Conservation (phyloP, 2,797 vertebrate species). For the Chloroceryle amazona region DNA sequence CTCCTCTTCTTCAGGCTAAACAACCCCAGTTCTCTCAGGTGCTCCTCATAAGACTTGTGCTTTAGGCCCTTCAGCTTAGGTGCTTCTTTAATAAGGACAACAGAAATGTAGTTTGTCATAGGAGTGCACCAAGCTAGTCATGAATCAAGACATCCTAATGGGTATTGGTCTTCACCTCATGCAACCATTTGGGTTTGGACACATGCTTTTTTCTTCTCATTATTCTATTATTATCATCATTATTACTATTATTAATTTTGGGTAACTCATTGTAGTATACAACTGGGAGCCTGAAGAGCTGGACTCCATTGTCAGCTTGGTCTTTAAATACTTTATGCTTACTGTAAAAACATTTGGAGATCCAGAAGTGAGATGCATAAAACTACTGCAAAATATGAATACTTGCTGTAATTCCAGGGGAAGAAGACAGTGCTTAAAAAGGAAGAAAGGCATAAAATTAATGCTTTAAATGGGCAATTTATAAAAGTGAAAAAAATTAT, state of each 20-base stretch:
- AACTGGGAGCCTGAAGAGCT: background rate
- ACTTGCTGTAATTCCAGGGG: background rate
- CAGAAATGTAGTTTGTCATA: background rate
- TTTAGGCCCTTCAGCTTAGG: background rate
- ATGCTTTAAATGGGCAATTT: background rate
- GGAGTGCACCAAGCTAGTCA: background rate
- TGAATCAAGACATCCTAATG: rapidly evolving
- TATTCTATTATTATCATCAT: background rate
- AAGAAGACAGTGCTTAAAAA: background rate
- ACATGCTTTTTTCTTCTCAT: background rate
- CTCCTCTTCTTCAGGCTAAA: background rate
- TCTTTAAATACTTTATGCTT: background rate
- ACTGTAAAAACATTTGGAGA: background rate
- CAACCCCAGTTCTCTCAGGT: background rate
- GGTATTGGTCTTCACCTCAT: background rate
- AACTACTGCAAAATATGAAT: background rate
- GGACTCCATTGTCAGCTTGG: background rate
- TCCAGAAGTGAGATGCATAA: background rate
- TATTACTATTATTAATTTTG: background rate
- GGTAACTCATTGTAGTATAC: background rate
- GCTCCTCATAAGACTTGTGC: background rate
- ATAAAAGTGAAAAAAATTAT: background rate
- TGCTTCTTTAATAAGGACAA: background rate
- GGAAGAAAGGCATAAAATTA: background rate
- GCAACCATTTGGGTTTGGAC: background rate